Evolutionary conservation across 2,888 invertebrate species (phyloP).

Genomic region (Calameuta pallipes): DNA sequence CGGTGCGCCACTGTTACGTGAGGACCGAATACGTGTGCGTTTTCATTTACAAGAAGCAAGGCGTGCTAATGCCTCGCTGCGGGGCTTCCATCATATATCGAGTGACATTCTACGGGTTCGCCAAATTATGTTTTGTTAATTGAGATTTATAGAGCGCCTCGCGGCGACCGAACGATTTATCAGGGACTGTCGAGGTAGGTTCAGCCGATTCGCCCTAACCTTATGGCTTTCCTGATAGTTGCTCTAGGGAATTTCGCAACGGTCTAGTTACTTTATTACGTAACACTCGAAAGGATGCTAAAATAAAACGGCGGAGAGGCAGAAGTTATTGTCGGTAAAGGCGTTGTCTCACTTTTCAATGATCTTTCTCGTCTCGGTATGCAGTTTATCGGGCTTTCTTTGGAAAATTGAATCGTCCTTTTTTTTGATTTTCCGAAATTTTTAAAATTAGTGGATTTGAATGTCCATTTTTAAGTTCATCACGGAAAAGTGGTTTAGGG

Average conservation of each 20-base stretch:
- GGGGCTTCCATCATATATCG: conserved; percentile 56
- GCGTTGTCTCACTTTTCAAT: neutral
- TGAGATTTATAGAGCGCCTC: conserved; percentile 33
- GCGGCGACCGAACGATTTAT: neutral
- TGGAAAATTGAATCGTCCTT: no score
- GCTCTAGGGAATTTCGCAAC: neutral
- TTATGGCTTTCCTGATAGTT: neutral
- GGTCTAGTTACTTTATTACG: neutral
- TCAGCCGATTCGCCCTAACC: neutral
- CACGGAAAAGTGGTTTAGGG: neutral
- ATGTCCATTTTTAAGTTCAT: neutral
- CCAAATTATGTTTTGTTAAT: conserved; percentile 52
- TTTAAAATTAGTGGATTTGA: fast-evolving
- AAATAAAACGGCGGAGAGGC: neutral
- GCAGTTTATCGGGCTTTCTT: no score
- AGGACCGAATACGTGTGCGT: neutral
- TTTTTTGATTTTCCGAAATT: no score
- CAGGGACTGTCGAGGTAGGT: neutral
- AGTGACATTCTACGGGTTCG: conserved; percentile 53
- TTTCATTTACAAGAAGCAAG: conserved; percentile 3
- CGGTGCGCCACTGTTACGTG: neutral
- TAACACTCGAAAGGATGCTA: neutral
- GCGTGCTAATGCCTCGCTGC: conserved; percentile 41
- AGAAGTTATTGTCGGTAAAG: neutral
- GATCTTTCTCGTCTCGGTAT: no score